Conservation (phyloP, 64 coral and sea anemone species). For the Stichodactyla mertensii region DNA sequence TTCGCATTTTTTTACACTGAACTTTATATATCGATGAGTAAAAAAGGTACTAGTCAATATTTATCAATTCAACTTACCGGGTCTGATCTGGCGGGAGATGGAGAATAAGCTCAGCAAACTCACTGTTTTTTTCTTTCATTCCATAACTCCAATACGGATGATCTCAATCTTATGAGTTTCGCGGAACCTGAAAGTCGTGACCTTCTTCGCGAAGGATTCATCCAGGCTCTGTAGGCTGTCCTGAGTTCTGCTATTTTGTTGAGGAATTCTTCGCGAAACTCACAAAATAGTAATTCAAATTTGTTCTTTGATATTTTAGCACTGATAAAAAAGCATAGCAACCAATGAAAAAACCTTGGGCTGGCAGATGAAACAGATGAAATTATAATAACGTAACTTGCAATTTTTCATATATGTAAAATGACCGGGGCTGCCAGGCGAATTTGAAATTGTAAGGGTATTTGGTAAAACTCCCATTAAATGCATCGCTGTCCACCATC, state of each 20-base stretch:
- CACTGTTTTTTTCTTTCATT: slow-evolving; percentile 26
- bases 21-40: background rate
- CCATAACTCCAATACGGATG: slow-evolving; percentile 1
- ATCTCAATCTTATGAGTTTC: background rate
- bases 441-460: too few relatives aligned
- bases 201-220: slow-evolving; percentile 3
- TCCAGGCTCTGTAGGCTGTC: background rate
- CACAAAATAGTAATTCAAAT: background rate
- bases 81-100: background rate
- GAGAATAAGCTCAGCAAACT: slow-evolving; percentile 34
- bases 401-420: background rate
- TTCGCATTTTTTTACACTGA: background rate
- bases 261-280: background rate
- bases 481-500: too few relatives aligned
- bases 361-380: slow-evolving; percentile 2
- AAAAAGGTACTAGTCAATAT: too few relatives aligned
- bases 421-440: background rate
- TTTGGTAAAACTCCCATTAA: too few relatives aligned
- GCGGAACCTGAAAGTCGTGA: background rate
- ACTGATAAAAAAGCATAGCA: background rate
- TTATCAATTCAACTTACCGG: too few relatives aligned
- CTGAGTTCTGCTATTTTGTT: background rate
- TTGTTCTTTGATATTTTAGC: too few relatives aligned
- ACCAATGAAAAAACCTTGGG: background rate
- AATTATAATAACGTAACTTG: background rate